Percentiles rank a stretch among this genome's conserved stretches.
phyloP scores from a whole-genome alignment of 2,797 vertebrate genomes.

The Sebastes umbrosus region DNA sequence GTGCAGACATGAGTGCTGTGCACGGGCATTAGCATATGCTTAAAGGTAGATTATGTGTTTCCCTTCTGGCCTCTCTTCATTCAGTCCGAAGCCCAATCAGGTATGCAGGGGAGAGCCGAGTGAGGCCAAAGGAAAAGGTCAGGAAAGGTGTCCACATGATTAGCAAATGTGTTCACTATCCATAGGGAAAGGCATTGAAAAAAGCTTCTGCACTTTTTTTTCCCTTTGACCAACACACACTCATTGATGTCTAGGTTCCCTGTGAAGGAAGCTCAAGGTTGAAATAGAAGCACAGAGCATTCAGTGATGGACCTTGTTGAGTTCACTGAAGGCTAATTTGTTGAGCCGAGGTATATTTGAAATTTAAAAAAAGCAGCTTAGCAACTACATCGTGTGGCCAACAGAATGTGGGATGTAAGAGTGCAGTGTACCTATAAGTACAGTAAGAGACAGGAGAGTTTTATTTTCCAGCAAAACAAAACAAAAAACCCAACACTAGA shows the following conservation, averaged over 20 bases:
- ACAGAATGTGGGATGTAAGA: not conserved
- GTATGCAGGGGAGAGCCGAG: constrained; percentile 8
- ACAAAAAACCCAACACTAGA: too few relatives aligned
- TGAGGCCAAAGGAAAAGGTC: constrained; percentile 34
- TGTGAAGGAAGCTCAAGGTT: not conserved
- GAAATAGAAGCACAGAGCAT: not conserved
- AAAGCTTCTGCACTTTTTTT: not conserved
- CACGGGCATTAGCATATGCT: constrained; percentile 61
- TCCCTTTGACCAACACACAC: not conserved
- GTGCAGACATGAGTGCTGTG: constrained; percentile 24
- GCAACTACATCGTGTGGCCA: not conserved
- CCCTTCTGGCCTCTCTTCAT: constrained; percentile 5
- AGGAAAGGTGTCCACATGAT: constrained; percentile 38
- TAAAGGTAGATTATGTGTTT: constrained; percentile 53
- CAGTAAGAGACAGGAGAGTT: not conserved
- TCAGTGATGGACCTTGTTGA: not conserved
- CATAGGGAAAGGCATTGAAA: not conserved
- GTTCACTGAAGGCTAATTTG: not conserved
- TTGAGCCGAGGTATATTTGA: not conserved
- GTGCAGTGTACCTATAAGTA: not conserved
- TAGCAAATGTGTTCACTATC: constrained; percentile 18
- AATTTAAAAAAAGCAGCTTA: not conserved
- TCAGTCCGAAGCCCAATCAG: constrained; percentile 21
- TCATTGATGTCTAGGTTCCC: not conserved
- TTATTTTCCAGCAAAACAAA: not conserved